Evolutionary conservation across 1,140 invertebrate genomes (phyloP), one percentile per base, ranked within the genome.

Genomic region (Chironomus striatipennis): DNA sequence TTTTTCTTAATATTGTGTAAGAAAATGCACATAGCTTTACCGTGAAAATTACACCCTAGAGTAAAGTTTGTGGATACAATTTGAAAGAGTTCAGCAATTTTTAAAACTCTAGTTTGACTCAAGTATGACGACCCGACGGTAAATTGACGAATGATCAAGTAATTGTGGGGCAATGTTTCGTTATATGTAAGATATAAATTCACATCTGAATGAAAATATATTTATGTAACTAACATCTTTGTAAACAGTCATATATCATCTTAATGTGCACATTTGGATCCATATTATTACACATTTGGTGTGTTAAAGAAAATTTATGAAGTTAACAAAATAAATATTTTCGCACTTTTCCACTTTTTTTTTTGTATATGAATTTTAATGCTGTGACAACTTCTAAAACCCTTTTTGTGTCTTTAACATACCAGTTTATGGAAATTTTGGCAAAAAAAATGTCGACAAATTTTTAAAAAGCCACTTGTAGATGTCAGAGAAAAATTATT

Each of bases 401-500:
- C 47, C 12, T 57, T 57, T 57, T 57, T 57, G 43, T 47, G 24
- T 34, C 24, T 34, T 34, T 2, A 34, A 34, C 24, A 34, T 34
- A 34, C 24, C 24, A 34, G 24, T 34, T 2, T 34, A 5, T 34
- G 24, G 24, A 34, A 34, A 34, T 2, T 34, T 57, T 5, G 5
- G 12, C 5, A 15, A 15, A 57, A 57, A 47, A 15, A 57, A 57
- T 57, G n/a, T 12, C 12, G 12, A n/a, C 12, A 34, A 34, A 34
- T 34, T 34, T 34, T 57, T 18, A 70, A 70, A 17, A 70, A 20
- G 65, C 65, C 65, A 70, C 65, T 70, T 70, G 65, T 70, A 21
- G 65, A 70, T 70, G 65, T 21, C 65, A 70, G n/a, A 57, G n/a
- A 57, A n/a, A 57, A 57, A 57, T 1, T 57, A n/a, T n/a, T n/a